Conservation (phyloP, 1,140 invertebrate species). For the Leptonema lineaticorne region DNA sequence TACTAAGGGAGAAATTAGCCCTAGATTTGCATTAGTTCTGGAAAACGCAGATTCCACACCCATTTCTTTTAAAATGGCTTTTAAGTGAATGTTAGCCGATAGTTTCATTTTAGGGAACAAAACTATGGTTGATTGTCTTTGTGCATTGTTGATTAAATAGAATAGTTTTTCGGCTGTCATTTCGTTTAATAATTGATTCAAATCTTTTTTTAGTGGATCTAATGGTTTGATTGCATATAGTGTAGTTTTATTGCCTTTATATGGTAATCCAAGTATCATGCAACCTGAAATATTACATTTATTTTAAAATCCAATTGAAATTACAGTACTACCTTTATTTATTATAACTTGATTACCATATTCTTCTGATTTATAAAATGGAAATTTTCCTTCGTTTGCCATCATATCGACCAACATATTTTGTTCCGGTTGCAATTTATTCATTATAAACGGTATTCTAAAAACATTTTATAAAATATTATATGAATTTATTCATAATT, state of each 20-base stretch:
- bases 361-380: slow-evolving; percentile 57
- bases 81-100: slow-evolving; percentile 56
- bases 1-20: slow-evolving; percentile 50
- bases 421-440: slow-evolving; percentile 47
- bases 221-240: slow-evolving; percentile 69
- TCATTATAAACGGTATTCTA: slow-evolving; percentile 52
- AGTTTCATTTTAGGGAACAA: slow-evolving; percentile 66
- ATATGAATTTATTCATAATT: not conserved
- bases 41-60: slow-evolving; percentile 63
- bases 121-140: slow-evolving; percentile 52
- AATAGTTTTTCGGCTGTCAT: slow-evolving; percentile 56
- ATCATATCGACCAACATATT: slow-evolving; percentile 61
- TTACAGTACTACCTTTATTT: not conserved
- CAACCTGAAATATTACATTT: slow-evolving; percentile 47
- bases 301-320: not conserved
- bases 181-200: slow-evolving; percentile 53
- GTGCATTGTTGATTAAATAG: slow-evolving; percentile 51
- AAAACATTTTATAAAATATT: slow-evolving; percentile 33
- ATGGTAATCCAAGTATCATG: slow-evolving; percentile 67
- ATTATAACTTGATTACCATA: slow-evolving; percentile 26
- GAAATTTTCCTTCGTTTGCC: slow-evolving; percentile 58
- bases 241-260: slow-evolving; percentile 60
- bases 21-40: slow-evolving; percentile 58
- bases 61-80: slow-evolving; percentile 53
- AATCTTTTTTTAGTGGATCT: slow-evolving; percentile 48